A percentile compares a stretch with the other conserved stretches of the same genome.
phyloP scores from a whole-genome alignment of 2,797 vertebrate genomes.

The Falco peregrinus region DNA sequence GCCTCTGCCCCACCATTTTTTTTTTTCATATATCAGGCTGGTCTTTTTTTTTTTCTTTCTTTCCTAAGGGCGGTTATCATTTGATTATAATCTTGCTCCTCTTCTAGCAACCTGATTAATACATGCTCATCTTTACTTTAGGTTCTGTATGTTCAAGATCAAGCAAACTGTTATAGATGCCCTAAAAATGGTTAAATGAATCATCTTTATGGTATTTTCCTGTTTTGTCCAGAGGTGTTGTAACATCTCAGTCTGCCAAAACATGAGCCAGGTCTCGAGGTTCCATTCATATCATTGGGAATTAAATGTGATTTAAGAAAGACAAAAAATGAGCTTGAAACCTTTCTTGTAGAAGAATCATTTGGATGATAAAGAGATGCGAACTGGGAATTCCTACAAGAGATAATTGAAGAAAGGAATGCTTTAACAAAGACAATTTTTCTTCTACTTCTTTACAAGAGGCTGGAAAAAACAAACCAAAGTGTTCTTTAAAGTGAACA shows the following conservation, averaged over 20 bases:
- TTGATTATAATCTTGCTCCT: not conserved
- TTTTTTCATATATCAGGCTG: not conserved
- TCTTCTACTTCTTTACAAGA: not conserved
- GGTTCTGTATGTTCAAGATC: not conserved
- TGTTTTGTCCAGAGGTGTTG: not conserved
- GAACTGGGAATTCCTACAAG: conserved; percentile 21
- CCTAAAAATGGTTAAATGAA: not conserved
- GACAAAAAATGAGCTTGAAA: conserved; percentile 12
- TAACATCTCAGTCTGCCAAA: not conserved
- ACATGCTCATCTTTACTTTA: not conserved
- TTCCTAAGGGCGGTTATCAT: not conserved
- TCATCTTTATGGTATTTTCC: not conserved
- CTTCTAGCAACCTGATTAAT: not conserved
- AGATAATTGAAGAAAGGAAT: conserved; percentile 26
- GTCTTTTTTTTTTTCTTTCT: not conserved
- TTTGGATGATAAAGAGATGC: conserved; percentile 18
- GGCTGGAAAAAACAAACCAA: not conserved
- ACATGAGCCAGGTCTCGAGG: not conserved
- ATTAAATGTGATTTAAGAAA: conserved; percentile 12
- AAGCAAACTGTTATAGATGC: not conserved
- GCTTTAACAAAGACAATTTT: conserved; percentile 17
- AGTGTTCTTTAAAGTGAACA: not conserved
- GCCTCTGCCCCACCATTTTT: not conserved
- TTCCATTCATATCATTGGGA: conserved; percentile 1
- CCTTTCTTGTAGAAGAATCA: not conserved